Evolutionary conservation across 2,888 invertebrate species (phyloP), one percentile per base, ranked within the genome.

Genomic region (Spatulosminthurus flaviceps): DNA sequence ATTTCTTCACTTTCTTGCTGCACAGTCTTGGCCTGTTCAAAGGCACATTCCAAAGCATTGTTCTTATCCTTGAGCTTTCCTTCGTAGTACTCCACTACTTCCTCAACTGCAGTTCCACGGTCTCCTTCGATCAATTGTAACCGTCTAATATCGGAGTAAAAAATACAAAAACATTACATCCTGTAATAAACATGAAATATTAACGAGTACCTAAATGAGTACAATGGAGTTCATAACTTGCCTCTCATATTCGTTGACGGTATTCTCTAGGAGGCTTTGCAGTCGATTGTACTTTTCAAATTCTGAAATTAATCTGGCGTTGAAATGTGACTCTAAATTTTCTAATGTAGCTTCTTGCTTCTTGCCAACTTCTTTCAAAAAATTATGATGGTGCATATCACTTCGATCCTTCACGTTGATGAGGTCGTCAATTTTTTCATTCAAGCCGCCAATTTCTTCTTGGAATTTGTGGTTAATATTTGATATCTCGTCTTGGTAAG

Each of bases 281-380:
- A 95, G 90, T 66, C 89, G 90, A 87, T 92, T 90, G 87, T 93
- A 95, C 88, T 96, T 95, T 86, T 96, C 94, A 87, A 95, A 97
- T 88, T 97, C 97, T 81, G 91, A 90, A 86, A 96, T 93, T 82
- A 97, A 90, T 87, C 95, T 94, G 82, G 93, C 91, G 86, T 95
- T 95, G 86, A 93, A 95, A 87, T 91, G 92, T 0, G 92, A 92
- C 87, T 94, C 94, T 82, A 93, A 88, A 41, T 91, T 89, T 85
- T 83, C 83, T 5, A 84, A 13, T 16, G 82, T 81, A 0, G 72
- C 22, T 29, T 82, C 80, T 42, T 85, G 84, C 72, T 82, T 69
- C 16, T 75, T 61, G 7, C 81, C 79, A 2, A 85, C 80, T 79
- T 83, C 82, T 21, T 80, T 74, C 41, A 84, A 43, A 34, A 83